Evolutionary conservation across 2,797 vertebrate genomes (phyloP).

Genomic region (Chaenodraco wilsoni): DNA sequence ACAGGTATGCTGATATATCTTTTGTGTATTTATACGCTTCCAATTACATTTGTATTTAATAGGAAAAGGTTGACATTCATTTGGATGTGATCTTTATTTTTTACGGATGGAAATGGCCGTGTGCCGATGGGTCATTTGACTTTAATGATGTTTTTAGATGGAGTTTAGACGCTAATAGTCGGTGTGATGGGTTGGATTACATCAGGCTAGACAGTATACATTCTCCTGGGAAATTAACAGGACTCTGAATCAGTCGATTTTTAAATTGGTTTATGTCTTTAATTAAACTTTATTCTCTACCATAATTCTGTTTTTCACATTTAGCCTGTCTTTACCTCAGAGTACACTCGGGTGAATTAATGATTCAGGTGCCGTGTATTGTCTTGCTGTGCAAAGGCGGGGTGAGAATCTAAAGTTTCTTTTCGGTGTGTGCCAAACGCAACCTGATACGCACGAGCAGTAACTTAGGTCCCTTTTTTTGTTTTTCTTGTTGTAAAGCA

Average conservation of each 20-base stretch:
- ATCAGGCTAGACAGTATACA: background rate
- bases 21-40: background rate
- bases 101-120: no score
- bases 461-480: conserved; percentile 20
- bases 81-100: background rate
- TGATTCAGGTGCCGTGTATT: conserved; percentile 70
- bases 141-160: conserved; percentile 14
- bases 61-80: background rate
- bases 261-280: background rate
- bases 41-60: background rate
- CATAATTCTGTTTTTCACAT: background rate
- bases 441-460: conserved; percentile 62
- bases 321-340: conserved; percentile 4
- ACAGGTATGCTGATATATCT: conserved; percentile 73
- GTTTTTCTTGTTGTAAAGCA: background rate
- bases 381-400: conserved; percentile 53
- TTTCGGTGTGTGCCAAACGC: conserved; percentile 52
- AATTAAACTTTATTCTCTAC: conserved; percentile 7
- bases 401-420: conserved; percentile 77
- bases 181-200: conserved; percentile 10
- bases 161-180: background rate
- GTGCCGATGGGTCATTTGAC: background rate
- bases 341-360: conserved; percentile 53
- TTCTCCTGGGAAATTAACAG: conserved; percentile 38
- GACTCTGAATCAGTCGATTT: conserved; percentile 12